Conservation (phyloP, 2,797 vertebrate species). For the Anomalospiza imberbis region DNA sequence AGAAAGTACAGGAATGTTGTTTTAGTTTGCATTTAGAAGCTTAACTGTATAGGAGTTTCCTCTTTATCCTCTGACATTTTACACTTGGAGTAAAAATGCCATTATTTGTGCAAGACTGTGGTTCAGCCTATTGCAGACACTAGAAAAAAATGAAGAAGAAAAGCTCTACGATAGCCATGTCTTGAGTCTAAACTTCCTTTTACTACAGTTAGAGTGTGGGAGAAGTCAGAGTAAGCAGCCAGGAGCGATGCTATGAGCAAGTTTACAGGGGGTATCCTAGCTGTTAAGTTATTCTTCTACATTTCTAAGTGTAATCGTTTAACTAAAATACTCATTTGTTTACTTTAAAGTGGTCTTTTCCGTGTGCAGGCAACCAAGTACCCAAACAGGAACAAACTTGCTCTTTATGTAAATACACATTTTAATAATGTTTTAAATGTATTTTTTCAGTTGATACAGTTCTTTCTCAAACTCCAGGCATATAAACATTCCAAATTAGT, state of each 20-base stretch:
- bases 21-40: background rate
- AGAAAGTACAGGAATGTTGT: background rate
- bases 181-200: background rate
- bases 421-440: slow-evolving; percentile 30
- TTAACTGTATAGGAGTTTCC: background rate
- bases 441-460: background rate
- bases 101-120: background rate
- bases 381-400: slow-evolving; percentile 47
- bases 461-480: slow-evolving; percentile 50
- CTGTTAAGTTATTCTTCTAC: slow-evolving; percentile 25
- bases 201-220: slow-evolving; percentile 13
- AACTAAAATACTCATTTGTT: slow-evolving; percentile 57
- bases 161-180: background rate
- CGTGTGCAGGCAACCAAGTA: slow-evolving; percentile 14
- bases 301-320: slow-evolving; percentile 37
- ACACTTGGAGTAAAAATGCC: background rate
- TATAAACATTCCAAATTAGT: slow-evolving; percentile 17
- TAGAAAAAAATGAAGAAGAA: background rate
- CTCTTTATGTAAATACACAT: slow-evolving; percentile 38
- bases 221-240: slow-evolving; percentile 28
- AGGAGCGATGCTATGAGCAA: slow-evolving; percentile 21
- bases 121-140: background rate
- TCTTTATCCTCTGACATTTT: background rate
- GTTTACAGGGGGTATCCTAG: background rate
- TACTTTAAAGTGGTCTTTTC: slow-evolving; percentile 53